A percentile compares a stretch with the other conserved stretches of the same genome.
Evolutionary conservation across 2,888 invertebrate species (phyloP).

Genomic region (Acleris sparsana): DNA sequence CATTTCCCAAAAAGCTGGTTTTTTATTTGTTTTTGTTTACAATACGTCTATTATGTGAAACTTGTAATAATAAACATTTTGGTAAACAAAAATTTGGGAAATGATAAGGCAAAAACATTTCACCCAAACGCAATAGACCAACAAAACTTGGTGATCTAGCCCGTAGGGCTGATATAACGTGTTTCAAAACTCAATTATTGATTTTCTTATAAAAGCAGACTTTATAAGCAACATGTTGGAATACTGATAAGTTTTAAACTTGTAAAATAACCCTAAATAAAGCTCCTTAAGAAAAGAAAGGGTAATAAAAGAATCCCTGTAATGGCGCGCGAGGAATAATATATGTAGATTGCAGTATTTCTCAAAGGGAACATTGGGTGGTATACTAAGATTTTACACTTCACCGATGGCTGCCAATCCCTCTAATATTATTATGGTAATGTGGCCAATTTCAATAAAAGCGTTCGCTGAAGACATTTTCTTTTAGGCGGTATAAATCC

Average conservation of each 20-base stretch:
- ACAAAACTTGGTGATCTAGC: no score
- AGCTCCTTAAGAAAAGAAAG: constrained; percentile 64
- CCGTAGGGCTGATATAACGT: no score
- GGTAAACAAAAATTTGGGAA: no score
- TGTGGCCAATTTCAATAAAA: constrained; percentile 81
- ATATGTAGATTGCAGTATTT: constrained; percentile 63
- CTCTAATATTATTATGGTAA: constrained; percentile 82
- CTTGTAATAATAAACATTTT: no score
- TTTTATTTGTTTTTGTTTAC: no score
- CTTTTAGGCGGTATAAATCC: constrained; percentile 70
- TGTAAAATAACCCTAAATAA: constrained; percentile 40
- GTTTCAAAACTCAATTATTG: no score
- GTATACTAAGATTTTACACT: constrained; percentile 75
- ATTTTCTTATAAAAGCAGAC: no score
- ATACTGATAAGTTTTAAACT: constrained; percentile 17
- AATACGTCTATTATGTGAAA: no score
- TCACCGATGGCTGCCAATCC: constrained; percentile 78
- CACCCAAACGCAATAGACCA: no score
- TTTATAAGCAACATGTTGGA: neutral
- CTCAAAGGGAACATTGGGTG: constrained; percentile 62
- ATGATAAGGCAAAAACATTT: no score
- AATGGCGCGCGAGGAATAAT: constrained; percentile 62
- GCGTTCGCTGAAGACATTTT: constrained; percentile 70
- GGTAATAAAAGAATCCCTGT: constrained; percentile 71
- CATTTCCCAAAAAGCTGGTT: no score